Evolutionary conservation across 2,888 invertebrate genomes (phyloP).

Genomic region (Drosophila prostipennis): DNA sequence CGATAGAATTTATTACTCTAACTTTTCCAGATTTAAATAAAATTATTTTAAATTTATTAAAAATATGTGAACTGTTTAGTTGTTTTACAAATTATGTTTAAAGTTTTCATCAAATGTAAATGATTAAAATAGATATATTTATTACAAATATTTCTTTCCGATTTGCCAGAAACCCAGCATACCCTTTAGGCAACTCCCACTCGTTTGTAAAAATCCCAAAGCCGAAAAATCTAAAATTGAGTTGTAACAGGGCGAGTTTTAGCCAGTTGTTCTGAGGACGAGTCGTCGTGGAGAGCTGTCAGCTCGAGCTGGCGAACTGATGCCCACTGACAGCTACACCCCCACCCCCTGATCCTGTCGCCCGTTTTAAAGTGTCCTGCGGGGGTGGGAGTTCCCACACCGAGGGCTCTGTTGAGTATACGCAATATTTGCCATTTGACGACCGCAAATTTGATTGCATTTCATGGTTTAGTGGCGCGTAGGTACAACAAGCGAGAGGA

Average conservation of each 20-base stretch:
- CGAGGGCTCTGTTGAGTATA: slow-evolving; percentile 17
- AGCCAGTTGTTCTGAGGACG: slow-evolving; percentile 22
- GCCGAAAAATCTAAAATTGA: slow-evolving; percentile 76
- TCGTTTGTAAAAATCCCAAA: slow-evolving; percentile 49
- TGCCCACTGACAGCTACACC: slow-evolving; percentile 66
- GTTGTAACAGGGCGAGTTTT: slow-evolving; percentile 65
- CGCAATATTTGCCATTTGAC: slow-evolving; percentile 82
- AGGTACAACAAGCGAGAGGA: slow-evolving; percentile 66
- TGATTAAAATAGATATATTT: not conserved
- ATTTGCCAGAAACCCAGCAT: not conserved
- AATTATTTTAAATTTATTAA: no score
- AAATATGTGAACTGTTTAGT: no score
- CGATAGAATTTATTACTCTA: no score
- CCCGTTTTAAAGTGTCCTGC: slow-evolving; percentile 60
- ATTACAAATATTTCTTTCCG: not conserved
- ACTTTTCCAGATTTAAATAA: no score
- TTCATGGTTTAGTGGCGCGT: slow-evolving; percentile 81
- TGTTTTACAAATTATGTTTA: no score
- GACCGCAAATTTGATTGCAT: slow-evolving; percentile 84
- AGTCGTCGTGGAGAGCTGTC: slow-evolving; percentile 64
- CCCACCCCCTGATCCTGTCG: slow-evolving; percentile 5
- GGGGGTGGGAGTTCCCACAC: slow-evolving; percentile 10
- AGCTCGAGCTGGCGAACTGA: slow-evolving; percentile 76
- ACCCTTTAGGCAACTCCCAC: not conserved
- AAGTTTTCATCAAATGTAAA: no score